Conservation (phyloP, 2,888 invertebrate genomes). For the Melikaiella ostensackeni region DNA sequence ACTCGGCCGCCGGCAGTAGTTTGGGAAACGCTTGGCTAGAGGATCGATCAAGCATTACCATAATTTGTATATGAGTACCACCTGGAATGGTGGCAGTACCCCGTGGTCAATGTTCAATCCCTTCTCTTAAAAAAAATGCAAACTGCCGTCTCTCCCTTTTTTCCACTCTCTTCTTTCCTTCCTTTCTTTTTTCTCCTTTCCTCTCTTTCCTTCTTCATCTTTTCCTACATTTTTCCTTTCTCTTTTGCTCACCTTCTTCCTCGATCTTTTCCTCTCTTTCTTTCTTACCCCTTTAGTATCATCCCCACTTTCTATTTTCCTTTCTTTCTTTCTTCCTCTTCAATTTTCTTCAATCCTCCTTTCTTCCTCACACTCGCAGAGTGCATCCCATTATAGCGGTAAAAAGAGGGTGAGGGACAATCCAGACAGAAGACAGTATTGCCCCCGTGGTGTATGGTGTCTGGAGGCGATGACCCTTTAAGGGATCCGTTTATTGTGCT, state of each 20-base stretch:
- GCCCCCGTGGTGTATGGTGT: conserved; percentile 52
- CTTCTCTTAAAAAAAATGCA: conserved; percentile 42
- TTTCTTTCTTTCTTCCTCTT: not conserved
- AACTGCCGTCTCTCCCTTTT: conserved; percentile 43
- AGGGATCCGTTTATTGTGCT: conserved; percentile 51
- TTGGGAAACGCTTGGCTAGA: too few relatives aligned
- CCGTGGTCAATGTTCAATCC: conserved; percentile 61
- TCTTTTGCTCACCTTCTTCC: conserved; percentile 26
- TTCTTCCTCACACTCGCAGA: not conserved
- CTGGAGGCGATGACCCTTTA: conserved; percentile 66
- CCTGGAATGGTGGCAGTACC: conserved; percentile 65
- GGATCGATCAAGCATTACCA: conserved; percentile 68
- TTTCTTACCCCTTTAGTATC: conserved; percentile 24
- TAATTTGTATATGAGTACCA: conserved; percentile 72
- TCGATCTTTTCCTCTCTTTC: conserved; percentile 40
- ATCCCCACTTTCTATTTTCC: conserved; percentile 9
- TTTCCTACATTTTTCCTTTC: conserved; percentile 20
- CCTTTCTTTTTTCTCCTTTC: conserved; percentile 25
- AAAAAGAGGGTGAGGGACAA: conserved; percentile 37
- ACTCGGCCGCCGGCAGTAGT: too few relatives aligned
- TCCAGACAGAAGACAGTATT: conserved; percentile 33
- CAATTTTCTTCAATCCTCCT: not conserved
- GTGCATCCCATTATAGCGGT: conserved; percentile 11
- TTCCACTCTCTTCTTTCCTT: conserved; percentile 45
- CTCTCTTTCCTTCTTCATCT: conserved; percentile 25